phyloP scores from a whole-genome alignment of 2,888 invertebrate genomes.

The Andrena bucephala region DNA sequence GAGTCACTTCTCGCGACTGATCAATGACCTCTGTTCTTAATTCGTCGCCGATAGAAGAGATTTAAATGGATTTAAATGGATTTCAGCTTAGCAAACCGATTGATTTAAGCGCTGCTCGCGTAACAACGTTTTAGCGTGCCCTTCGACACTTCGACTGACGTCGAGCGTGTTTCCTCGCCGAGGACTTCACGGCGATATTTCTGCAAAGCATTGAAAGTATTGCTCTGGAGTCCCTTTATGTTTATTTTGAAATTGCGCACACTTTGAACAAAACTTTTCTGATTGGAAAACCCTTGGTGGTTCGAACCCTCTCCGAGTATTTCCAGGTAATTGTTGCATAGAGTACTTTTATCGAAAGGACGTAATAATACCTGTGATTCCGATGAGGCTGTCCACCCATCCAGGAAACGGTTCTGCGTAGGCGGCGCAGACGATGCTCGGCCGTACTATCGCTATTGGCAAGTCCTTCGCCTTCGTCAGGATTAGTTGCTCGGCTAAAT shows the following conservation, averaged over 20 bases:
- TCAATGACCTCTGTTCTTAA: neutral
- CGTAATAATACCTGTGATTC: conserved; percentile 89
- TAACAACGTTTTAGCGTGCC: no score
- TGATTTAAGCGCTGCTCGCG: neutral
- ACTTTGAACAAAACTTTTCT: no score
- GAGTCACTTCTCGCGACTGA: neutral
- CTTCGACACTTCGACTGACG: neutral
- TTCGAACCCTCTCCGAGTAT: no score
- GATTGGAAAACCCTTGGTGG: no score
- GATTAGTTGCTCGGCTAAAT: conserved; percentile 96
- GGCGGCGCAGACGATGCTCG: conserved; percentile 94
- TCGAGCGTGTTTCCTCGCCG: no score
- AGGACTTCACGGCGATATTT: no score
- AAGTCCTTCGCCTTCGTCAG: conserved; percentile 91
- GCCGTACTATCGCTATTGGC: conserved; percentile 97
- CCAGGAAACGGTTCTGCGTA: conserved; percentile 93
- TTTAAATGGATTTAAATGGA: conserved; percentile 11
- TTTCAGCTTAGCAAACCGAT: neutral
- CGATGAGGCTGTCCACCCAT: conserved; percentile 99
- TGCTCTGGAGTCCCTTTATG: no score
- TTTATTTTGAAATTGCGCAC: no score
- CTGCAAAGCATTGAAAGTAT: no score
- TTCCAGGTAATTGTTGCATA: neutral
- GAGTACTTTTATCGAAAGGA: neutral
- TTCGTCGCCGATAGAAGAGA: neutral